Evolutionary conservation across 2,797 vertebrate genomes (phyloP), one percentile per base, ranked within the genome.

Genomic region (Amazona finschi): DNA sequence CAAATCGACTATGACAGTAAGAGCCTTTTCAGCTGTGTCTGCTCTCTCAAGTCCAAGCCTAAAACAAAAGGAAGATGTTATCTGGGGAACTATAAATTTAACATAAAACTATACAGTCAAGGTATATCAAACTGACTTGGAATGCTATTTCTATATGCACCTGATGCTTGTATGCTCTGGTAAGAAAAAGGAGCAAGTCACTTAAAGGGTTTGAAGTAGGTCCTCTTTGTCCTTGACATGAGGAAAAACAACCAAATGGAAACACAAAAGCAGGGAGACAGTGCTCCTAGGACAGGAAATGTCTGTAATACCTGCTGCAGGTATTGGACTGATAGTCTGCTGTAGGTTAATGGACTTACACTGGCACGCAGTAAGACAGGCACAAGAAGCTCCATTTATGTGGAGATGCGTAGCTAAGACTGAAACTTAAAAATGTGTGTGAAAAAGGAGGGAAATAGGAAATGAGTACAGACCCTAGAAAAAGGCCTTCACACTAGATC

Each of bases 21-120:
- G 97, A 73, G 99, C 99, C 97, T 98, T 98, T 96, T 99, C 98
- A 65, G 99, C 99, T 50, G 98, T 99, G 85, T 99, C 97, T 0
- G 99, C 99, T 98, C 99, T 98, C 98, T 99, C 99, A 30, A 99
- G 98, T 87, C 98, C 99, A 91, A 99, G 98, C 95, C 99, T 99
- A 96, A 95, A 97, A 97, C 67, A 94, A 94, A 97, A 93, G 46
- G 36, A 91, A 90, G 70, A 85, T 50, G 20, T 92, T 85, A 62
- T 15, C 52, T 44, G 75, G 58, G 30, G 24, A 90, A 87, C 8
- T 22, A 27, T 57, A 77, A 82, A 75, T 9, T 89, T 82, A 53
- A 70, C 36, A 46, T 31, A 47, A 25, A 89, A 75, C 33, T 66
- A 22, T 46, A 90, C 33, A 82, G 82, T 41, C 36, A 28, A n/a